These are phyloP conservation scores for Alexandromys fortis DNA, from an alignment of 2,113 vertebrate genomes.

Conservation along the genomic window DNA sequence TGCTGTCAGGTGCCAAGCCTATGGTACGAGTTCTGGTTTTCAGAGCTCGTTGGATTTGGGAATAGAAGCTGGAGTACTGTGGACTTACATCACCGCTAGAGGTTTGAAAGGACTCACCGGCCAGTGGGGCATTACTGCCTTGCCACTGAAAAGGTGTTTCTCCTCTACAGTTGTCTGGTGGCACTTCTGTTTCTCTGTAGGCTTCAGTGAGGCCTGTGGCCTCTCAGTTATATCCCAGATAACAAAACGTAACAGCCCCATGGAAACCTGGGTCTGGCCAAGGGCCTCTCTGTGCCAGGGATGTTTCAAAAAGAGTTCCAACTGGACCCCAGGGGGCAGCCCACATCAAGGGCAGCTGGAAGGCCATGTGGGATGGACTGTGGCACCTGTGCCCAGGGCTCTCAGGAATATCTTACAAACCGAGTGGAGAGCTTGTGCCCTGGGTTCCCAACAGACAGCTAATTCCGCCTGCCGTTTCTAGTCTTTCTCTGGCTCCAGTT, in stretches of 20 bases:
- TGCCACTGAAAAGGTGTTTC: neutral
- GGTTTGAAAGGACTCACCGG: neutral
- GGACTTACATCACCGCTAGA: neutral
- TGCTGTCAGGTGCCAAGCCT: neutral
- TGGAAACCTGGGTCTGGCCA: neutral
- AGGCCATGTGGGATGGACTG: neutral
- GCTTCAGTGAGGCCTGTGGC: neutral
- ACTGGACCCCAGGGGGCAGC: conserved; percentile 14
- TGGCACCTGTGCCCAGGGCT: conserved; percentile 52
- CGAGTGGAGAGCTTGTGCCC: conserved; percentile 9
- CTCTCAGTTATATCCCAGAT: neutral
- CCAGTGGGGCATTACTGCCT: neutral
- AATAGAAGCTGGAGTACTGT: neutral
- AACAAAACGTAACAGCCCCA: conserved; percentile 2
- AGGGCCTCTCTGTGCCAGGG: neutral
- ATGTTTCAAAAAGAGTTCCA: conserved; percentile 36
- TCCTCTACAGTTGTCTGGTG: neutral
- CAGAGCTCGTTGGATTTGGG: neutral
- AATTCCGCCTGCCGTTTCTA: conserved; percentile 2
- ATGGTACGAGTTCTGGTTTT: neutral
- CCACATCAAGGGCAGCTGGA: conserved; percentile 6
- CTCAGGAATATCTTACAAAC: conserved; percentile 17
- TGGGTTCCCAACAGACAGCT: conserved; percentile 38
- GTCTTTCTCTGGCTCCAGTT: conserved; percentile 38
- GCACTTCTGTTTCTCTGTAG: conserved; percentile 9